Percentiles rank a stretch among this genome's conserved stretches.
Conservation (phyloP, 2,113 vertebrate genomes). For the Andinoacara biseriatus region DNA sequence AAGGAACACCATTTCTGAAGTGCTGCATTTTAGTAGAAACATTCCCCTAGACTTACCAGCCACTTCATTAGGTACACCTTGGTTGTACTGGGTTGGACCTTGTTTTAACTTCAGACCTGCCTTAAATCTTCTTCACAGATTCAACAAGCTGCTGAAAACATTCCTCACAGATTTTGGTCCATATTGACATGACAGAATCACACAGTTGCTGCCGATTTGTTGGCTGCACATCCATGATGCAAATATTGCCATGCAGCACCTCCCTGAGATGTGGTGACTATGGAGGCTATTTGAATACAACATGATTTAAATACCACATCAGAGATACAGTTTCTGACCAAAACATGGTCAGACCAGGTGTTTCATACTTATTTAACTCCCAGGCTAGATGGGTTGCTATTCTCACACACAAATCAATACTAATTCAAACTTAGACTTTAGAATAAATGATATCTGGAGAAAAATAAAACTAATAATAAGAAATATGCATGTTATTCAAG, state of each 20-base stretch:
- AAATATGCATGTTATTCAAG: no score
- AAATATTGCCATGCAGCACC: not conserved
- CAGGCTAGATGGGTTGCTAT: no score
- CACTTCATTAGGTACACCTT: not conserved
- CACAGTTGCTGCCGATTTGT: not conserved
- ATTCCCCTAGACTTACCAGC: not conserved
- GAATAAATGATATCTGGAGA: no score
- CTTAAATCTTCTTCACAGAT: not conserved
- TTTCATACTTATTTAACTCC: no score
- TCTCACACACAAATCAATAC: no score
- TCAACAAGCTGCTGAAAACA: not conserved
- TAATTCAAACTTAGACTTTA: no score
- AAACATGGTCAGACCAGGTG: no score
- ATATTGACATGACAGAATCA: not conserved
- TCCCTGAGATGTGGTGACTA: not conserved
- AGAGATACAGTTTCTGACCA: no score
- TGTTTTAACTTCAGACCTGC: not conserved
- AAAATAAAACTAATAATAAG: no score
- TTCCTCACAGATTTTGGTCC: not conserved
- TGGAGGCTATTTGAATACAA: not conserved
- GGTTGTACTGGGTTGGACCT: not conserved
- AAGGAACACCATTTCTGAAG: not conserved
- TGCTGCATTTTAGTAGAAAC: not conserved
- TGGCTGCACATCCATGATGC: not conserved
- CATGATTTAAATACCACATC: not conserved